These are phyloP conservation scores for Polietes domitor DNA, from an alignment of 2,888 invertebrate species.

Conservation along the genomic window DNA sequence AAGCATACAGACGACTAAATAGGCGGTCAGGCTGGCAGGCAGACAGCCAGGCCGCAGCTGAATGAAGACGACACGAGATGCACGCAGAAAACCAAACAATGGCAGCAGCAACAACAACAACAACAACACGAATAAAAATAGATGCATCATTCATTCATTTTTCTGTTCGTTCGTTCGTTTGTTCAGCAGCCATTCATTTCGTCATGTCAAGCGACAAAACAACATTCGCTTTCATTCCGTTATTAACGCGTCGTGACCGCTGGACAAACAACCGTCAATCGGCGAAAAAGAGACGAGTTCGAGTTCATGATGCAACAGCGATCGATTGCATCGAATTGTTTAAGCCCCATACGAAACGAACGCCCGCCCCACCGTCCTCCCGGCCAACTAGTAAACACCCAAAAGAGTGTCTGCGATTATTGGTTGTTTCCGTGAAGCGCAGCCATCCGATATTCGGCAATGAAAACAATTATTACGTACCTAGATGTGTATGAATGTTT, in stretches of 20 bases:
- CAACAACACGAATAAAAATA: too few species aligned
- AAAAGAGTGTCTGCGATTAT: neutral
- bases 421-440: neutral
- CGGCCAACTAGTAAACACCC: neutral
- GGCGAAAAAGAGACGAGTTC: neutral
- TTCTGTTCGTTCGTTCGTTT: neutral
- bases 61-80: neutral
- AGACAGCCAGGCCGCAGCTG: too few species aligned
- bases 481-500: slow-evolving; percentile 13
- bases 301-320: slow-evolving; percentile 37
- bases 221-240: slow-evolving; percentile 58
- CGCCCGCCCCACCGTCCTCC: slow-evolving; percentile 9
- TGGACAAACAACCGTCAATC: neutral
- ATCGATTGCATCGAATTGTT: slow-evolving; percentile 29
- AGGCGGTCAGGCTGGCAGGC: neutral
- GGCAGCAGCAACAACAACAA: neutral
- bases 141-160: neutral
- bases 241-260: slow-evolving; percentile 19
- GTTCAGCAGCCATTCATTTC: slow-evolving; percentile 21
- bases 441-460: slow-evolving; percentile 3
- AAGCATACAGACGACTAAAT: neutral
- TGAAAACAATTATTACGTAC: slow-evolving; percentile 13
- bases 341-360: neutral
- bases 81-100: neutral
- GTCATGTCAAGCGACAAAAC: slow-evolving; percentile 12